Percentiles rank a stretch among this genome's conserved stretches.
These are phyloP conservation scores for Mirounga angustirostris DNA, from an alignment of 2,113 vertebrate genomes.

Conservation along the genomic window DNA sequence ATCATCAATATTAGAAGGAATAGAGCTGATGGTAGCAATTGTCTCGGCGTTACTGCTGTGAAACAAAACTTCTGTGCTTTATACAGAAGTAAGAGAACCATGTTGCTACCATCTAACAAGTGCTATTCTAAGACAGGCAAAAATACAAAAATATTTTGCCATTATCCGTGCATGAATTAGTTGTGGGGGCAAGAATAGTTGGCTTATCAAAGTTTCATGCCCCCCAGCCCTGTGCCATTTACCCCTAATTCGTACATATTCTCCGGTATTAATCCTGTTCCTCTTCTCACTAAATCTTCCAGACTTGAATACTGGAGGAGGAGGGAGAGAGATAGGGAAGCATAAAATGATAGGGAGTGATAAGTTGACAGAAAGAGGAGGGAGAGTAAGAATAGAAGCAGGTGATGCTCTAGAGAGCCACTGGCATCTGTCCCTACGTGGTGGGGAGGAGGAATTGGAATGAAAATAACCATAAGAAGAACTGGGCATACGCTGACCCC, in stretches of 20 bases:
- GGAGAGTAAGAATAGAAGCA: background rate
- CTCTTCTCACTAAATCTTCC: background rate
- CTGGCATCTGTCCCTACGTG: background rate
- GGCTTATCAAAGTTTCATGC: no score
- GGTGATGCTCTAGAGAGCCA: background rate
- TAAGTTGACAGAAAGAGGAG: background rate
- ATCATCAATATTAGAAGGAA: fast-evolving
- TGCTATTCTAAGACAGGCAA: background rate
- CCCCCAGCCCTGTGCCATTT: background rate
- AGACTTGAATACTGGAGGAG: background rate
- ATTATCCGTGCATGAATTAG: background rate
- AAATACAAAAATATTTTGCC: background rate
- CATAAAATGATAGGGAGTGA: background rate
- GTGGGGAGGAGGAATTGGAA: background rate
- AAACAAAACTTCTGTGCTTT: background rate
- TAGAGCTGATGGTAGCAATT: background rate
- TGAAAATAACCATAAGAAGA: background rate
- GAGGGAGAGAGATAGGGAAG: background rate
- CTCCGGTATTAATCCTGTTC: background rate
- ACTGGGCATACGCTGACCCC: fast-evolving
- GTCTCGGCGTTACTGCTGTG: background rate
- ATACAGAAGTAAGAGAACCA: background rate
- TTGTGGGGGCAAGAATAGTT: background rate
- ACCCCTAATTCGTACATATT: background rate
- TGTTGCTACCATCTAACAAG: background rate